Evolutionary conservation across 1,140 invertebrate species (phyloP), one percentile per base, ranked within the genome.

Genomic region (Nymphalis io): DNA sequence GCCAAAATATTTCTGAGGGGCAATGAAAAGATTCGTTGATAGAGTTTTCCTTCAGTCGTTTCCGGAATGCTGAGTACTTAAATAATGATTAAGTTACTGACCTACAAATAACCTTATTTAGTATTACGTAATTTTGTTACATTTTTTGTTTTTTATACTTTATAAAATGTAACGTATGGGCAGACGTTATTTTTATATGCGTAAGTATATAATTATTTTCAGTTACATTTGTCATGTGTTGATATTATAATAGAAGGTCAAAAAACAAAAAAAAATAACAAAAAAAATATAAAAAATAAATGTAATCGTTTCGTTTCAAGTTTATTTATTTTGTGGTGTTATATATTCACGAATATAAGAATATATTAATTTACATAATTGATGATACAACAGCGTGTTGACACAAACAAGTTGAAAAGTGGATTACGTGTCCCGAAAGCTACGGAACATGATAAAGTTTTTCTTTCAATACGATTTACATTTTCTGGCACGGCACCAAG

Each of bases 1-100:
- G 57, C 44, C 27, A 55, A 68, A 58, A 33, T 53, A 65, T 67
- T 48, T 60, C 23, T 21, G n/a, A 44, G 46, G n/a, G 46, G 21
- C n/a, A 51, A 33, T 60, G 58, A 58, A 58, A 68, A 68, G 57
- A 51, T 68, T 51, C 55, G 33, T 57, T 68, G 60, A 53, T 60
- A 68, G 46, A 39, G 27, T 60, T 68, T 68, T 12, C 39, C 42
- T 68, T 60, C 51, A 67, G 27, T 67, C 55, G 42, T 48, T 60
- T 46, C 38, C 38, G 12, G 21, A 44, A 48, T 59, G 23, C 55
- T 67, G 48, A 58, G 21, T 59, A 44, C 58, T 53, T n/a, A 27
- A 33, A 55, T 55, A 5, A 27, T 27, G 51, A 55, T 27, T 33
- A 23, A 23, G 51, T 55, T 55, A 55, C 51, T 55, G 51, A 55